These are phyloP conservation scores for Chrysemys picta DNA, from an alignment of 2,113 vertebrate genomes.

Conservation along the genomic window DNA sequence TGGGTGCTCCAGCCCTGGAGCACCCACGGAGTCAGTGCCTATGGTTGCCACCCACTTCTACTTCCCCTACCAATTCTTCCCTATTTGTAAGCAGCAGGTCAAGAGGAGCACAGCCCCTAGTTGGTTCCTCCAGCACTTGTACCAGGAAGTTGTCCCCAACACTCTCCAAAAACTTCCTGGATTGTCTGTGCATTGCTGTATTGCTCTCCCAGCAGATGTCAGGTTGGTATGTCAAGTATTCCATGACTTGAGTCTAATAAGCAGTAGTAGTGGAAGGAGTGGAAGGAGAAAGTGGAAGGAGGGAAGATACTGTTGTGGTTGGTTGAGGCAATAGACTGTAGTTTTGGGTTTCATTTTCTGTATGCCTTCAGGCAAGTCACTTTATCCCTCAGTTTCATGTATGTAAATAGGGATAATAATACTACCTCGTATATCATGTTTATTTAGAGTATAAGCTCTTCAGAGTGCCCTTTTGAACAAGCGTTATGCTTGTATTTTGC, in stretches of 20 bases:
- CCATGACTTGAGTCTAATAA: not conserved
- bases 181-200: no score
- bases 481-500: not conserved
- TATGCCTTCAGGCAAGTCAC: not conserved
- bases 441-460: not conserved
- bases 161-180: no score
- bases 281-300: not conserved
- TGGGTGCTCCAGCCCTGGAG: no score
- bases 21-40: no score
- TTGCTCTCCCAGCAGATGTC: no score
- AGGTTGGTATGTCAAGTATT: not conserved
- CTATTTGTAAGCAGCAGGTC: no score
- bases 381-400: not conserved
- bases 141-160: no score
- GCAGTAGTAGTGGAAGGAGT: rapidly evolving
- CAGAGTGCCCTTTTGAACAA: rapidly evolving
- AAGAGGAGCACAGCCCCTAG: no score
- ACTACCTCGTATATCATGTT: not conserved
- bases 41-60: no score
- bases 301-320: not conserved
- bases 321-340: not conserved
- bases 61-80: no score
- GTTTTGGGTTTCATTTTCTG: not conserved
- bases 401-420: not conserved
- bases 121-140: no score